Conservation (phyloP, 2,888 invertebrate species). For the Synergus japonicus region DNA sequence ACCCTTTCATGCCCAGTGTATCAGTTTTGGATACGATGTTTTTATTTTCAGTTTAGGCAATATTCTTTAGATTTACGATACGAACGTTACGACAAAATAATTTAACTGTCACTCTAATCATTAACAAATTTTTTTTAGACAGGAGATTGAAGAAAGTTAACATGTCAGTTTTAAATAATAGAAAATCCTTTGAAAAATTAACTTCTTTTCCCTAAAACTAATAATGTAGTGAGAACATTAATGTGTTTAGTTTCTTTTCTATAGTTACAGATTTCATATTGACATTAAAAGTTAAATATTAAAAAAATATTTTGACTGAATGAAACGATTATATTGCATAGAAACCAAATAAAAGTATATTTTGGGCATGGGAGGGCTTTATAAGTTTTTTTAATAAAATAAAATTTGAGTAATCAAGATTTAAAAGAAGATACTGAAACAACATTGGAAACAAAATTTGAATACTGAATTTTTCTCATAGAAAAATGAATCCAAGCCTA, state of each 20-base stretch:
- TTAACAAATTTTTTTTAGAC: neutral
- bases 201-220: too few species aligned
- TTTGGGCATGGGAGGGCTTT: neutral
- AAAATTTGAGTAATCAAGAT: neutral
- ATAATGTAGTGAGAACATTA: too few species aligned
- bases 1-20: constrained; percentile 38
- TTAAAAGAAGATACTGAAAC: neutral
- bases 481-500: neutral
- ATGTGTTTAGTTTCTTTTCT: neutral
- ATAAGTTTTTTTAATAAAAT: neutral
- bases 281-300: neutral
- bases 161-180: neutral
- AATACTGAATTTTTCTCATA: neutral
- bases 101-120: neutral
- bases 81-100: neutral
- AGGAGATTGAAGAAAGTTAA: too few species aligned
- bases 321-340: neutral
- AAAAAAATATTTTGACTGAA: neutral
- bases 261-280: neutral
- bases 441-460: neutral
- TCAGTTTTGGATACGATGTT: neutral
- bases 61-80: neutral
- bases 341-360: neutral
- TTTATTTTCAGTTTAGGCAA: neutral
- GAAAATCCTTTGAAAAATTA: neutral